Evolutionary conservation across 2,888 invertebrate genomes (phyloP).

Genomic region (Plemyria rubiginata): DNA sequence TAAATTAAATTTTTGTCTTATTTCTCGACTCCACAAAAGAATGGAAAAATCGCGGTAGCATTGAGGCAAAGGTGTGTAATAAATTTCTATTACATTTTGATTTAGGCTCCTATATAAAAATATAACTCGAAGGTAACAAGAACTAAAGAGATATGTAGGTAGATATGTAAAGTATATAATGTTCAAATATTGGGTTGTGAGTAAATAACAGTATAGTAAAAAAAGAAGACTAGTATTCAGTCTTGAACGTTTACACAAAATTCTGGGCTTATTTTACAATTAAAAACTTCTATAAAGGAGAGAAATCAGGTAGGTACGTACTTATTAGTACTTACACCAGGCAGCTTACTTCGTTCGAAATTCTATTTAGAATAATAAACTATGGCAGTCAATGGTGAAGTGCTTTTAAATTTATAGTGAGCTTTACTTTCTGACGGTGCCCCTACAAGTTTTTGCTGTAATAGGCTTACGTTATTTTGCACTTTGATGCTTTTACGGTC

Average conservation of each 20-base stretch:
- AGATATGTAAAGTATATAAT: too few species aligned
- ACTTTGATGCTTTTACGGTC: constrained; percentile 26
- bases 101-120: not conserved
- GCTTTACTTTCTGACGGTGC: constrained; percentile 14
- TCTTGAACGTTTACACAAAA: too few species aligned
- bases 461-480: constrained; percentile 21
- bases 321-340: not conserved
- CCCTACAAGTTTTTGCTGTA: constrained; percentile 21
- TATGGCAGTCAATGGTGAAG: constrained; percentile 13
- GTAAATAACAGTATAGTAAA: too few species aligned
- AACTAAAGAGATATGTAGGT: too few species aligned
- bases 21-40: constrained; percentile 51
- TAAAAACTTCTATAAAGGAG: not conserved
- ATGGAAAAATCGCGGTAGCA: constrained; percentile 45
- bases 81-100: constrained; percentile 27
- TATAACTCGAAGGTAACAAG: too few species aligned
- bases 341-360: constrained; percentile 1
- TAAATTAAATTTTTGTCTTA: constrained; percentile 54
- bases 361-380: constrained; percentile 18
- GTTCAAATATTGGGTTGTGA: too few species aligned
- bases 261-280: not conserved
- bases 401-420: constrained; percentile 20
- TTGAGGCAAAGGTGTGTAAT: constrained; percentile 25
- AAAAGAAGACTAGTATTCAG: too few species aligned
- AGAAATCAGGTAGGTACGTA: too few species aligned